Conservation (phyloP, 2,797 vertebrate genomes). For the Iguana delicatissima region DNA sequence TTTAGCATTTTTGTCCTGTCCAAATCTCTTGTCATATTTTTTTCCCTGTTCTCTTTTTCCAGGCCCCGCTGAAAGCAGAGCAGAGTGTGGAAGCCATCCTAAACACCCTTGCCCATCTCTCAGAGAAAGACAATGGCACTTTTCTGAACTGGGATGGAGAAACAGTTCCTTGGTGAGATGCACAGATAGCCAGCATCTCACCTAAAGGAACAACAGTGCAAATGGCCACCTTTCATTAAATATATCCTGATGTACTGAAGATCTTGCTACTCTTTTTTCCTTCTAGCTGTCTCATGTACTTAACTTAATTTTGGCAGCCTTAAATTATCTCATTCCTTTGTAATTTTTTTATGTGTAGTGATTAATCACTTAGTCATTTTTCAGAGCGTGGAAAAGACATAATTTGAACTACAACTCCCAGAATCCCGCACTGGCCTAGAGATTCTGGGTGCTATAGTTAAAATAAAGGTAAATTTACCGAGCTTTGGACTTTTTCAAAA, state of each 20-base stretch:
- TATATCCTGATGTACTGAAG: background rate
- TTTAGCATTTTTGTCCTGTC: background rate
- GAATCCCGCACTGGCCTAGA: too few species aligned
- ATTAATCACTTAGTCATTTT: too few species aligned
- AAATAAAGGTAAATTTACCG: too few species aligned
- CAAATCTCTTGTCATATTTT: background rate
- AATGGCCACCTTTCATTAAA: background rate
- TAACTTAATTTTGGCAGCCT: background rate
- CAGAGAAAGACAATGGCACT: conserved; percentile 3
- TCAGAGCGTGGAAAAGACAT: too few species aligned
- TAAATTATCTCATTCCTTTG: background rate
- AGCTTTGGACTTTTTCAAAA: background rate
- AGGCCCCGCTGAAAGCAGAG: background rate
- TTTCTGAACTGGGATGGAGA: conserved; percentile 5
- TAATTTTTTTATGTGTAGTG: background rate
- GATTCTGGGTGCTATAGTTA: too few species aligned
- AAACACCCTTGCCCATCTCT: background rate
- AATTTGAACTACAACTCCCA: too few species aligned
- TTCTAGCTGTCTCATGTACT: background rate
- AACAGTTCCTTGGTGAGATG: background rate
- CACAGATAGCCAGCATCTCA: background rate
- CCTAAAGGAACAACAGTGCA: too few species aligned
- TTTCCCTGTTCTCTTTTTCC: background rate
- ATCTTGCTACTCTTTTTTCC: background rate
- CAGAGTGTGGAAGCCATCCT: background rate